Conservation (phyloP, 2,888 invertebrate species). For the Bembecia ichneumoniformis region DNA sequence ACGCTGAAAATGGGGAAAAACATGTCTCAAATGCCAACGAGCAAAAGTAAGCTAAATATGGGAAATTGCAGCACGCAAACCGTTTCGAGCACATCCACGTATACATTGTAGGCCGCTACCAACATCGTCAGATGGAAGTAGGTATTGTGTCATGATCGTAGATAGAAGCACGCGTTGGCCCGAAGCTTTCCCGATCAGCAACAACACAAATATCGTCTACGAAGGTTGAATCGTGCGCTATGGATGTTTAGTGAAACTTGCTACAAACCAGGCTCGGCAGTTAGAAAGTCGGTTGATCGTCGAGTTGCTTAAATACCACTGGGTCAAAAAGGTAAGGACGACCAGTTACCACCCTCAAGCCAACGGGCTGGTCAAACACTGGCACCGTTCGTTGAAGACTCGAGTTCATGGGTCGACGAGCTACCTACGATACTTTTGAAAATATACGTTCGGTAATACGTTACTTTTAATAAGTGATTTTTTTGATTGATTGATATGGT, state of each 20-base stretch:
- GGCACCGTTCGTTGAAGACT: too few species aligned
- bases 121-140: slow-evolving; percentile 16
- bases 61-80: slow-evolving; percentile 12
- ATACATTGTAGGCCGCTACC: slow-evolving; percentile 46
- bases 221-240: slow-evolving; percentile 31
- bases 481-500: too few species aligned
- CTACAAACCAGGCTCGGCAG: slow-evolving; percentile 36
- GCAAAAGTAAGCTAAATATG: slow-evolving; percentile 20
- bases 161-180: slow-evolving; percentile 31
- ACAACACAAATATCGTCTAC: slow-evolving; percentile 26
- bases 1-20: slow-evolving; percentile 16
- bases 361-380: too few species aligned
- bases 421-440: too few species aligned
- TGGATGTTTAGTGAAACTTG: slow-evolving; percentile 26
- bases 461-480: too few species aligned
- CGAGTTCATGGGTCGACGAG: too few species aligned
- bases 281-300: too few species aligned
- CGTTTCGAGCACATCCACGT: slow-evolving; percentile 42
- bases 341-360: too few species aligned
- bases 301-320: too few species aligned
- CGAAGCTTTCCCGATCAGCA: slow-evolving; percentile 22
- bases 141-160: slow-evolving; percentile 30
- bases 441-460: too few species aligned
- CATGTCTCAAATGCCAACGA: slow-evolving; percentile 25
- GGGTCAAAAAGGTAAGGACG: too few species aligned